These are phyloP conservation scores for Nycteola revayana DNA, from an alignment of 2,888 invertebrate species.

Conservation along the genomic window DNA sequence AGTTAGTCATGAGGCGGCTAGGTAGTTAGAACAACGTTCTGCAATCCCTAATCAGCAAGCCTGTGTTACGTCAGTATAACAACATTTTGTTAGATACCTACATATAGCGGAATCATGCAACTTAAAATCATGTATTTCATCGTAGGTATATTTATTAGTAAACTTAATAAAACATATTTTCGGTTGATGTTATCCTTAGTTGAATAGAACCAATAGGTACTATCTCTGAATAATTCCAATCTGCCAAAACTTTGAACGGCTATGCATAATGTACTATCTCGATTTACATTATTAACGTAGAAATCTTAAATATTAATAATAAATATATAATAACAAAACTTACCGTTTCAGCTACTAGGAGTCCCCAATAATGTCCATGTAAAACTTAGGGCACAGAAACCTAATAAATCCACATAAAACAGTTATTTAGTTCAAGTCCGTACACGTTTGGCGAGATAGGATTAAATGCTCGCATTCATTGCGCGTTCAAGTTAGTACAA, in stretches of 20 bases:
- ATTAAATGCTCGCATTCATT: background rate
- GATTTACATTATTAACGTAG: too few relatives aligned
- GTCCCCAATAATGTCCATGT: constrained; percentile 3
- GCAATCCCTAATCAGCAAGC: constrained; percentile 5
- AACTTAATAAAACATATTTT: constrained; percentile 1
- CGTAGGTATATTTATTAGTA: constrained; percentile 5
- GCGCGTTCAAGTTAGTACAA: background rate
- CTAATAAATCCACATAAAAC: constrained; percentile 4
- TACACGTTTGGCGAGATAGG: background rate
- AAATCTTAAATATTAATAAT: too few relatives aligned
- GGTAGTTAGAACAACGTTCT: background rate
- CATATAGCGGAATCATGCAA: constrained; percentile 4
- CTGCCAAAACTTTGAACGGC: constrained; percentile 3
- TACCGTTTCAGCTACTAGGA: too few relatives aligned
- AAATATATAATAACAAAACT: too few relatives aligned
- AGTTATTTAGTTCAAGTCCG: constrained; percentile 1
- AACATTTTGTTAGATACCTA: constrained; percentile 4
- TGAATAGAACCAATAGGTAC: constrained; percentile 5
- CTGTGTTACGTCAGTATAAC: constrained; percentile 1
- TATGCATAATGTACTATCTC: constrained; percentile 7
- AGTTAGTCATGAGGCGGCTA: constrained; percentile 4
- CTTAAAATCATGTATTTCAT: constrained; percentile 1
- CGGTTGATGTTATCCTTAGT: constrained; percentile 4
- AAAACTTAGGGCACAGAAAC: constrained; percentile 6
- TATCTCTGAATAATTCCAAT: constrained; percentile 4